These are phyloP conservation scores for Crotalus helleri DNA, from an alignment of 2,113 vertebrate genomes.

Conservation along the genomic window DNA sequence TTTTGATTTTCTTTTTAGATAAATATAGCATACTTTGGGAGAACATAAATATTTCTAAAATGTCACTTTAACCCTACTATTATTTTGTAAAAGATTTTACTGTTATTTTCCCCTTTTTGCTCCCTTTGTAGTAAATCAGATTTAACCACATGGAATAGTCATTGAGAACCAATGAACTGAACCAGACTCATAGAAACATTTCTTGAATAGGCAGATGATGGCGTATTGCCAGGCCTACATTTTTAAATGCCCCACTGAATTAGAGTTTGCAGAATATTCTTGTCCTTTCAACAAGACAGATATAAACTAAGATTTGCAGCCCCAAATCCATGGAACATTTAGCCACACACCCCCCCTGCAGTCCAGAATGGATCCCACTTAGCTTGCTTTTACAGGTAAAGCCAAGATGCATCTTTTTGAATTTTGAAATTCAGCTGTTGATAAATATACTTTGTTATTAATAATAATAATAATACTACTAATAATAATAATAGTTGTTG, in stretches of 20 bases:
- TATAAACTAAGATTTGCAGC: background rate
- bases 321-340: background rate
- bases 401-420: background rate
- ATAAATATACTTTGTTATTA: background rate
- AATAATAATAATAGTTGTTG: no score
- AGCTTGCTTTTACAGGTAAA: no score
- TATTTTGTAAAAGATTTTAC: background rate
- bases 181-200: background rate
- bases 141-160: background rate
- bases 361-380: no score
- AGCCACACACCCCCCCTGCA: rapidly evolving
- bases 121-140: background rate
- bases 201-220: background rate
- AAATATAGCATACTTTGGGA: background rate
- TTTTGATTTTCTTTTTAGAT: background rate
- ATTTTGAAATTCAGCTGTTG: background rate
- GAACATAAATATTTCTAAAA: background rate
- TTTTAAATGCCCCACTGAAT: background rate
- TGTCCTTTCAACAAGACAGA: background rate
- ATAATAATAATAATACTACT: no score
- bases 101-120: background rate
- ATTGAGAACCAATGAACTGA: background rate
- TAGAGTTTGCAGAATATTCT: background rate
- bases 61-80: background rate
- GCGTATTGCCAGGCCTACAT: background rate